Evolutionary conservation across 2,113 vertebrate genomes (phyloP).

Genomic region (Eidolon helvum): DNA sequence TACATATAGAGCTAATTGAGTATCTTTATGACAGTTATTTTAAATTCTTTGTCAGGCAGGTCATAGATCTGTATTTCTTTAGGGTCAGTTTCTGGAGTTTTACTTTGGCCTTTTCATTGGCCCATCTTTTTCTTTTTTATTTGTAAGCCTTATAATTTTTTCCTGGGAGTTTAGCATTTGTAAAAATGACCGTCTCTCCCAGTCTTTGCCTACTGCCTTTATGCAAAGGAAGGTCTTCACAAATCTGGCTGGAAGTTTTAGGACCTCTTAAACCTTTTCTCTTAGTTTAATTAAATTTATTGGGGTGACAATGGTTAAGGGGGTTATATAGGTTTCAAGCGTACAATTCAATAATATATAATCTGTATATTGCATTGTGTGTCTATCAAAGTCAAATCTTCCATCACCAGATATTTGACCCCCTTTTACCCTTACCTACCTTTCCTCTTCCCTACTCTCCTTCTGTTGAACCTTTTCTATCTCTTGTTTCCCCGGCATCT

Average conservation of each 20-base stretch:
- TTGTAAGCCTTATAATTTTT: background rate
- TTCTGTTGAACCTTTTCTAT: background rate
- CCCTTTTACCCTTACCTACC: no score
- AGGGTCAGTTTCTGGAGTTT: background rate
- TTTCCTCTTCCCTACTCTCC: no score
- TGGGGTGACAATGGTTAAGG: no score
- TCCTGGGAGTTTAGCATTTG: background rate
- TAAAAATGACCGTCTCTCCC: no score
- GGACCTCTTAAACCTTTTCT: background rate
- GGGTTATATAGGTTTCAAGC: no score
- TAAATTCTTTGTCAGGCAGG: background rate
- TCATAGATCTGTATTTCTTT: background rate
- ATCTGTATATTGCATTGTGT: no score
- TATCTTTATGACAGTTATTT: background rate
- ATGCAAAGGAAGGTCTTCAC: background rate
- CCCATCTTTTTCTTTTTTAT: background rate
- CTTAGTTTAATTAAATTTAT: no score
- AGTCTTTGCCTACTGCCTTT: background rate
- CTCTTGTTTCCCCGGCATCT: background rate
- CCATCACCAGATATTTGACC: no score
- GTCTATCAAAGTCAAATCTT: no score
- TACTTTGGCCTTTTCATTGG: background rate
- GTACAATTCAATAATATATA: no score
- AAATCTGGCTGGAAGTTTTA: background rate
- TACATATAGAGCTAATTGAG: background rate